Base-by-base conservation (phyloP, 2,113 vertebrate genomes). In the Sebastes schlegelii region DNA sequence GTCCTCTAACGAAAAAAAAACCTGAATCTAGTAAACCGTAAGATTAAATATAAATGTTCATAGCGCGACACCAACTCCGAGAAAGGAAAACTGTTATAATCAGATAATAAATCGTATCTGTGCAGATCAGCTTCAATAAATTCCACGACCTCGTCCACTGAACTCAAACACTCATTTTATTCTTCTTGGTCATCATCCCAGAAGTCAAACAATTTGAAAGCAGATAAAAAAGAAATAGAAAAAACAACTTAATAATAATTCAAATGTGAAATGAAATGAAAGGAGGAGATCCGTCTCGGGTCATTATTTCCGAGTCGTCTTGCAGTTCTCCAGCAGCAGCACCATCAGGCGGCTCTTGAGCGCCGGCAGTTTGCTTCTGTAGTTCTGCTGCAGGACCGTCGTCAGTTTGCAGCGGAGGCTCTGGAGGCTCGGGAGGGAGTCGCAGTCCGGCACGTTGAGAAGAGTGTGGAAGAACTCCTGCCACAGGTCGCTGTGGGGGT, bases 401-500 rank as follows among this genome's bases (percentile, higher is more conserved):
- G 68, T 86, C 51, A 99, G 86, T 12, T 66, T 91, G 58, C 74
- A 34, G 17, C 96, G 93, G 46, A 98, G 86, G 4, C 5, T 34
- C 21, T 52, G 46, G 23, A 99, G 94, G 34, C 93, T 90, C 1
- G 96, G 96, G 78, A 94, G 94, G 8, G 94, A 26, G 17, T 74
- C 45, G 89, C 96, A 95, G 60, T 91, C 92, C 0, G 95, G 95
- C 11, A 98, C 90, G 63, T 99, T 99, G 64, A 99, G 91, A 90
- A 99, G 91, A 2, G 88, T 88, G 76, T 96, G 95, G 90, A 99
- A 99, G 87, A 99, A 96, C 3, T 97, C 94, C n/a, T 88, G 92
- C 98, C 98, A 99, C 87, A 96, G 14, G 0, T 97, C 96, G 40
- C 95, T 83, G 8, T 99, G 96, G n/a, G 96, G 95, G 17, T 96